Percentiles rank a stretch among this genome's conserved stretches.
Evolutionary conservation across 2,797 vertebrate genomes (phyloP).

Genomic region (Chrysocyon brachyurus): DNA sequence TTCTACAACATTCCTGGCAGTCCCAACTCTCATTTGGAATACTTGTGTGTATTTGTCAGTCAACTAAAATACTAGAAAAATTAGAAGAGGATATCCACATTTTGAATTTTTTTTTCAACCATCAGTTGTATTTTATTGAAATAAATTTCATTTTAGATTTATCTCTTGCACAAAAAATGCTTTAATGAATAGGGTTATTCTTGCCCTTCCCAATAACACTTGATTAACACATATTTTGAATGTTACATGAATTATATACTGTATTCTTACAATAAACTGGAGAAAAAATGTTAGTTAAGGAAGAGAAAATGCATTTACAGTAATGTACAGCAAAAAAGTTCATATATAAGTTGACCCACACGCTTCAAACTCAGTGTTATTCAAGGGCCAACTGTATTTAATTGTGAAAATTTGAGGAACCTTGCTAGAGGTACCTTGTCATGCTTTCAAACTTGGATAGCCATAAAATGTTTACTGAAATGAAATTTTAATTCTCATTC

Average conservation of each 20-base stretch:
- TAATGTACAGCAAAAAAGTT: not conserved
- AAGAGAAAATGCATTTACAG: not conserved
- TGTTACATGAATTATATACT: not conserved
- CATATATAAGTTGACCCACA: not conserved
- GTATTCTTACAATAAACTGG: not conserved
- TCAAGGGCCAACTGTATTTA: not conserved
- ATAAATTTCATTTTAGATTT: conserved; percentile 32
- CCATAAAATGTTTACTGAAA: conserved; percentile 27
- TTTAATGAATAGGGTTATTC: not conserved
- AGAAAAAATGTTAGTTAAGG: not conserved
- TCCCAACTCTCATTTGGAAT: not conserved
- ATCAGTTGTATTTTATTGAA: conserved; percentile 37
- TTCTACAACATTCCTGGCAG: not conserved
- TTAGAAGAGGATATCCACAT: conserved; percentile 15
- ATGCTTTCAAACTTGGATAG: not conserved
- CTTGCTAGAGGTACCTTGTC: not conserved
- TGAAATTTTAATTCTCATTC: conserved; percentile 21
- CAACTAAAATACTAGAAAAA: conserved; percentile 55
- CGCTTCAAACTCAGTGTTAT: not conserved
- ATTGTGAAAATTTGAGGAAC: not conserved
- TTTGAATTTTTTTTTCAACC: not conserved
- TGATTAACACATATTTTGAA: not conserved
- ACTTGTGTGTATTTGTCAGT: not conserved
- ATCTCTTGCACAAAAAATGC: not conserved
- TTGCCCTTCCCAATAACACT: not conserved